These are phyloP conservation scores for Drosophila orosa DNA, from an alignment of 1,140 invertebrate species.

Conservation along the genomic window DNA sequence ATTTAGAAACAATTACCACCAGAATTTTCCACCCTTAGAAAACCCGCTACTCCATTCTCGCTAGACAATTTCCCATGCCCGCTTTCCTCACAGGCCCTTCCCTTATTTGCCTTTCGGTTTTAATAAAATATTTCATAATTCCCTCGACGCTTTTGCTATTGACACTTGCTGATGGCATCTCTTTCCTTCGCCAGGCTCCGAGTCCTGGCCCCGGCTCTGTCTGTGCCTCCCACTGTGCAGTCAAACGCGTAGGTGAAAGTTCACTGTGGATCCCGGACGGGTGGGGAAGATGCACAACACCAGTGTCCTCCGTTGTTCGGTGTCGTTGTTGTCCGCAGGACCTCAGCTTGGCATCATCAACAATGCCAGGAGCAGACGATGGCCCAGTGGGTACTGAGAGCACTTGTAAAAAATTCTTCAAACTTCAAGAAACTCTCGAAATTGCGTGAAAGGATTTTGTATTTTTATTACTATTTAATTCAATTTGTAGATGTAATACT, in stretches of 20 bases:
- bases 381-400: constrained; percentile 8
- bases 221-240: constrained; percentile 58
- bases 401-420: not conserved
- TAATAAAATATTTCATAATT: constrained; percentile 82
- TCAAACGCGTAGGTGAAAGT: constrained; percentile 77
- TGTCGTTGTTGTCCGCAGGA: constrained; percentile 43
- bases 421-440: no score
- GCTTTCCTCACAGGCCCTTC: not conserved
- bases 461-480: not conserved
- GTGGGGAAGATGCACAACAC: constrained; percentile 45
- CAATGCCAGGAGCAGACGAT: constrained; percentile 67
- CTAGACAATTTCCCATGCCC: constrained; percentile 22
- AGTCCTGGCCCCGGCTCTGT: constrained; percentile 5
- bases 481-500: not conserved
- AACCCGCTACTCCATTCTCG: not conserved
- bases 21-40: constrained; percentile 23
- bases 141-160: constrained; percentile 76
- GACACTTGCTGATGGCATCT: constrained; percentile 76
- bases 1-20: constrained; percentile 48
- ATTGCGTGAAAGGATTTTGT: accelerated
- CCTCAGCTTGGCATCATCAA: constrained; percentile 58
- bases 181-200: constrained; percentile 16
- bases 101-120: constrained; percentile 67
- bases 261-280: constrained; percentile 17
- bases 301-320: constrained; percentile 29